phyloP scores from a whole-genome alignment of 2,888 invertebrate species.

The Sarcophaga rosellei region DNA sequence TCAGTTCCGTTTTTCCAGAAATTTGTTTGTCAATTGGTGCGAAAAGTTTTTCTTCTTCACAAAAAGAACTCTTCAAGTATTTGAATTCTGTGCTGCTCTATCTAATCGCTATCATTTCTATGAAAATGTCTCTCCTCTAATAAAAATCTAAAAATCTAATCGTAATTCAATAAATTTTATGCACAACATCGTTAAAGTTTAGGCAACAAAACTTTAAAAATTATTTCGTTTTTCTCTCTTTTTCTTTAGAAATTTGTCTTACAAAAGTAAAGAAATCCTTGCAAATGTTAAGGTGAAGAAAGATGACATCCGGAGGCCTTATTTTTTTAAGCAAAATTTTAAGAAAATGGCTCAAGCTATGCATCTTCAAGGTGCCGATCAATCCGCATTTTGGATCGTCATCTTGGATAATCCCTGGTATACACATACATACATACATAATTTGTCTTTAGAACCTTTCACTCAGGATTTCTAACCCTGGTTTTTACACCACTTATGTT shows the following conservation, averaged over 20 bases:
- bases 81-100: slow-evolving; percentile 6
- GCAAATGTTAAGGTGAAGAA: slow-evolving; percentile 6
- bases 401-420: no score
- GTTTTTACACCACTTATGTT: no score
- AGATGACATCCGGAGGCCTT: background rate
- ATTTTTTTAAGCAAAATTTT: slow-evolving; percentile 52
- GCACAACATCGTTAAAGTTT: slow-evolving; percentile 44
- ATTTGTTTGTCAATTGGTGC: slow-evolving; percentile 44
- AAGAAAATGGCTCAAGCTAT: no score
- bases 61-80: slow-evolving; percentile 16
- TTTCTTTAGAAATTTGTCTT: no score
- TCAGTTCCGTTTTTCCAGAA: no score
- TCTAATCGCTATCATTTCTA: slow-evolving; percentile 17
- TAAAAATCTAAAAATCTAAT: slow-evolving; percentile 42
- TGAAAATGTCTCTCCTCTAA: slow-evolving; percentile 11
- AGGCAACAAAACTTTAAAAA: slow-evolving; percentile 51
- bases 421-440: no score
- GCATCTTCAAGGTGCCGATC: no score
- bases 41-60: slow-evolving; percentile 27
- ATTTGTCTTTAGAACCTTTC: no score
- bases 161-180: slow-evolving; percentile 61
- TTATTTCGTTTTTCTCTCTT: background rate
- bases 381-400: no score
- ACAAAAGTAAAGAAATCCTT: no score
- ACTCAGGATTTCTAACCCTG: no score